Percentiles rank a stretch among this genome's conserved stretches.
These are phyloP conservation scores for Epistrophella euchroma DNA, from an alignment of 2,888 invertebrate species.

Conservation along the genomic window DNA sequence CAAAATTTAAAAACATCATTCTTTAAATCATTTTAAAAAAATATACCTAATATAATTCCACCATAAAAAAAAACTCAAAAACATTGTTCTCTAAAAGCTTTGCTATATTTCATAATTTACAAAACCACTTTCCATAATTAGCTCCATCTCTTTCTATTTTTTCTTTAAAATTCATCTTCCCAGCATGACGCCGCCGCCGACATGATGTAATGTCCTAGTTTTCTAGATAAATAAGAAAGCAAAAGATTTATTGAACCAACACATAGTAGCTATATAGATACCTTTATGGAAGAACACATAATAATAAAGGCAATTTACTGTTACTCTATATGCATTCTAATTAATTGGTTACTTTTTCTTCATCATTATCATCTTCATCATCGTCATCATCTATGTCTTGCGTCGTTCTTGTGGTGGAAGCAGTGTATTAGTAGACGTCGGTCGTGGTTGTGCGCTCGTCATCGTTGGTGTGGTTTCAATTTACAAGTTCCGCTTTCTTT, in stretches of 20 bases:
- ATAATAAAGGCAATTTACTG: constrained; percentile 57
- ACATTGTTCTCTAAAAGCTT: constrained; percentile 28
- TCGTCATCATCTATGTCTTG: not conserved
- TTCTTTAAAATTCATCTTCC: not conserved
- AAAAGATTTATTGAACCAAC: constrained; percentile 46
- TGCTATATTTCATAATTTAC: constrained; percentile 46
- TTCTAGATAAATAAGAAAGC: constrained; percentile 11
- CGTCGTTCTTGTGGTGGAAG: not conserved
- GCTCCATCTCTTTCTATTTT: not conserved
- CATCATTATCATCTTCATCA: constrained; percentile 16
- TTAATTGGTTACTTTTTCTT: constrained; percentile 53
- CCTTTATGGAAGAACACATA: constrained; percentile 6
- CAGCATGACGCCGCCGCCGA: not conserved
- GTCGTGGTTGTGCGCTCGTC: constrained; percentile 5
- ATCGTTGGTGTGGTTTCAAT: constrained; percentile 42
- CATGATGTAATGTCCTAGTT: constrained; percentile 20
- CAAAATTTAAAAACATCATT: too few species aligned
- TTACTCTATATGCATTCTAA: constrained; percentile 58
- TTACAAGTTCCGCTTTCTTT: constrained; percentile 43
- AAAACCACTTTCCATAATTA: constrained; percentile 52
- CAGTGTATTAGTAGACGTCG: not conserved
- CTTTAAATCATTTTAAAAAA: too few species aligned
- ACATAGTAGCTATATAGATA: not conserved
- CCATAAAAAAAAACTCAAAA: not conserved
- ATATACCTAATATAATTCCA: not conserved